phyloP scores from a whole-genome alignment of 2,888 invertebrate genomes.

The Sturmia bella region DNA sequence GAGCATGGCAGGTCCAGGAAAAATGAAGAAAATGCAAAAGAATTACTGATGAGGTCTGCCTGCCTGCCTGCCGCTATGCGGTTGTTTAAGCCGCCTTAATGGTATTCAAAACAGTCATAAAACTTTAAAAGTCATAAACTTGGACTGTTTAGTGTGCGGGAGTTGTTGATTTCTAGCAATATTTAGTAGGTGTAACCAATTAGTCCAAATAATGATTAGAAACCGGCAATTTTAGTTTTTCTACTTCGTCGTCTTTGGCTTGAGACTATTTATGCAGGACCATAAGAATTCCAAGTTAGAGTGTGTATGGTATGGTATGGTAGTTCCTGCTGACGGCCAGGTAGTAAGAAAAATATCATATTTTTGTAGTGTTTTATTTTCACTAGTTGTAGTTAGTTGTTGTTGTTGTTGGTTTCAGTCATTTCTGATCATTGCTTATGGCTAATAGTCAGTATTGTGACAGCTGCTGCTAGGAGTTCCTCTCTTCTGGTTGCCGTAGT shows the following conservation, averaged over 20 bases:
- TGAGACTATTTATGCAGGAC: background rate
- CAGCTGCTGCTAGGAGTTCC: constrained; percentile 54
- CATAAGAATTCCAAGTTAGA: constrained; percentile 35
- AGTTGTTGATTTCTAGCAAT: constrained; percentile 18
- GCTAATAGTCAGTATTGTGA: constrained; percentile 63
- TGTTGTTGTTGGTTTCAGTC: constrained; percentile 39
- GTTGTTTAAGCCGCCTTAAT: constrained; percentile 5
- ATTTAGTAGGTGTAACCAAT: constrained; percentile 63
- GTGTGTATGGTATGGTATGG: background rate
- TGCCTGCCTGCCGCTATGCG: background rate
- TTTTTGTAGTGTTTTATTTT: constrained; percentile 5
- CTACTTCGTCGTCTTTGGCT: background rate
- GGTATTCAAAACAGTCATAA: constrained; percentile 34
- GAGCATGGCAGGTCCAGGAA: background rate
- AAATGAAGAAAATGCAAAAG: too few relatives aligned
- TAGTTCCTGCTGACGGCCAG: constrained; percentile 3
- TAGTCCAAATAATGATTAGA: constrained; percentile 55
- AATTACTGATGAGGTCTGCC: too few relatives aligned
- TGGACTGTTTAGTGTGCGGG: constrained; percentile 11
- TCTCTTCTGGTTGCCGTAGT: background rate
- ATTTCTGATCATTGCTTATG: constrained; percentile 53
- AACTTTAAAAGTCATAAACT: constrained; percentile 51
- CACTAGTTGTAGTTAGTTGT: constrained; percentile 10
- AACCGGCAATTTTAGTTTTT: background rate
- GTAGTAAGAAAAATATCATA: constrained; percentile 22